Percentiles rank a stretch among this genome's conserved stretches.
Evolutionary conservation across 2,797 vertebrate genomes (phyloP).

Genomic region (Crenichthys baileyi): DNA sequence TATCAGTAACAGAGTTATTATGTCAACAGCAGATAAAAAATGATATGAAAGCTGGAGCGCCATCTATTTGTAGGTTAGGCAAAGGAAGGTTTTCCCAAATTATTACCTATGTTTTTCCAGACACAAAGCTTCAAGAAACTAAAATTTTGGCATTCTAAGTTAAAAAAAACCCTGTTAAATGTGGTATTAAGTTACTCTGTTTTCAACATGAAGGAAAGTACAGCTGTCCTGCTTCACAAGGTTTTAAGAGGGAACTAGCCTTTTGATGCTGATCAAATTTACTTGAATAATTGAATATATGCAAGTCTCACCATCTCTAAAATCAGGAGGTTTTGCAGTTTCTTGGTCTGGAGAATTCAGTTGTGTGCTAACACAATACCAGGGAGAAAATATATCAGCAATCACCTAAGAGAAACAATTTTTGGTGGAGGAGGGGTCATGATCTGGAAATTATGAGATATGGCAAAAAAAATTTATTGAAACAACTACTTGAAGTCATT

Average conservation of each 20-base stretch:
- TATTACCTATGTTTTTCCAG: background rate
- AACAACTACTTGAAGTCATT: background rate
- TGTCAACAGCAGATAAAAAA: slow-evolving; percentile 39
- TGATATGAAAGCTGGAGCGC: slow-evolving; percentile 24
- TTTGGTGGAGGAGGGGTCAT: background rate
- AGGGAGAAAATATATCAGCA: background rate
- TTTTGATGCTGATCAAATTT: background rate
- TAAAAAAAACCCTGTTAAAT: background rate
- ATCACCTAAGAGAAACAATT: background rate
- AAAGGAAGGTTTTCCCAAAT: background rate
- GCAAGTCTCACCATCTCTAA: background rate
- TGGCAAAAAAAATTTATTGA: background rate
- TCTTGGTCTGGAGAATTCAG: background rate
- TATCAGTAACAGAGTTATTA: slow-evolving; percentile 56
- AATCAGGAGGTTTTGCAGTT: background rate
- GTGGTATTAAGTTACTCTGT: background rate
- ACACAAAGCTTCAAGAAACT: background rate
- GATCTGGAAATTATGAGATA: background rate
- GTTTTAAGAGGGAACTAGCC: background rate
- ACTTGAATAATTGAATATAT: background rate
- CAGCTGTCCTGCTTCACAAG: background rate
- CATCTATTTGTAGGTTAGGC: slow-evolving; percentile 34
- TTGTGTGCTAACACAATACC: background rate
- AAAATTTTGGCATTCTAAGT: no score
- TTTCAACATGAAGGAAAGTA: slow-evolving; percentile 1